phyloP scores from a whole-genome alignment of 1,140 invertebrate genomes.

The Platyscapa corneri region DNA sequence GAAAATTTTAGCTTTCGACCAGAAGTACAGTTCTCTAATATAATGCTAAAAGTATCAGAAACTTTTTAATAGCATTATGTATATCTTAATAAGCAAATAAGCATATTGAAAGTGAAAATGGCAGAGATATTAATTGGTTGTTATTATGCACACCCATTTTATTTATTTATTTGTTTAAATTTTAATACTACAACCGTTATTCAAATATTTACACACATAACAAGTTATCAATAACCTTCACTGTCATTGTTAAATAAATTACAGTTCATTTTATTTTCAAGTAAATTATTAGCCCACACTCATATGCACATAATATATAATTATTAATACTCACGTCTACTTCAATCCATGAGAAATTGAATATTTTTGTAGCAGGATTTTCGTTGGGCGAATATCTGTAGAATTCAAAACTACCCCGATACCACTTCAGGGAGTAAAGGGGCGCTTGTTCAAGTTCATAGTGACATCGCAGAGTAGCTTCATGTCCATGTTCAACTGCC shows the following conservation, averaged over 20 bases:
- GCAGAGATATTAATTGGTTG: too few relatives aligned
- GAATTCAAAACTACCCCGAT: slow-evolving; percentile 83
- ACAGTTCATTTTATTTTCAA: neutral
- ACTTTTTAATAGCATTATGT: too few relatives aligned
- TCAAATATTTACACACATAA: neutral
- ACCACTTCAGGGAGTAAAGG: slow-evolving; percentile 89
- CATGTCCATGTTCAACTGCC: slow-evolving; percentile 79
- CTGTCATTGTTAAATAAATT: neutral
- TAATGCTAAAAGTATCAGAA: too few relatives aligned
- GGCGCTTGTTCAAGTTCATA: slow-evolving; percentile 82
- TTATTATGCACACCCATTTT: too few relatives aligned
- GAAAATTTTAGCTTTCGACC: too few relatives aligned
- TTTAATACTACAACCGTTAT: neutral
- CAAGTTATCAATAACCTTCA: neutral
- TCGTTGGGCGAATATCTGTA: slow-evolving; percentile 82
- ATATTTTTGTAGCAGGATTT: slow-evolving; percentile 80
- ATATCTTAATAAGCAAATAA: too few relatives aligned
- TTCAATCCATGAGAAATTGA: slow-evolving; percentile 81
- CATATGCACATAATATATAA: neutral
- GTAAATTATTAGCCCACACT: neutral
- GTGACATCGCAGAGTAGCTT: slow-evolving; percentile 80
- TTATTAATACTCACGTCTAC: slow-evolving; percentile 81
- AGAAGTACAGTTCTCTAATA: too few relatives aligned
- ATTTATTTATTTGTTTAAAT: neutral
- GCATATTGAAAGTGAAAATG: too few relatives aligned